Evolutionary conservation across 2,113 vertebrate species (phyloP).

Genomic region (Fukomys damarensis): DNA sequence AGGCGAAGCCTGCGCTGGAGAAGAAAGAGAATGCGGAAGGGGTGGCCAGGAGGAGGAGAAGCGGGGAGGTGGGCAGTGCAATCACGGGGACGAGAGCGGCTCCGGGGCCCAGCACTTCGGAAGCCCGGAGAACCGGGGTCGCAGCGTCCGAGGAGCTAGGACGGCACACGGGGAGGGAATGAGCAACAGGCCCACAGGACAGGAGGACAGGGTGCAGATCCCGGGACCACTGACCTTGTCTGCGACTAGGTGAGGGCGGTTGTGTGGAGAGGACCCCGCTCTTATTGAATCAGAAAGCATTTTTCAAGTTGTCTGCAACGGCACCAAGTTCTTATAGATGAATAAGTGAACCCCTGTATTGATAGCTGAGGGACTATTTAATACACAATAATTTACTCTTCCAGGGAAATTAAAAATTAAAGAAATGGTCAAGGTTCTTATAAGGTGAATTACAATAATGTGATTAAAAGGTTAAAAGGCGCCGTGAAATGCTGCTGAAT

Average conservation of each 20-base stretch:
- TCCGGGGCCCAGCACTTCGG: neutral
- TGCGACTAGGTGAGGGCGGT: rapidly evolving
- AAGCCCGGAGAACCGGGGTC: neutral
- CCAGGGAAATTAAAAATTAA: neutral
- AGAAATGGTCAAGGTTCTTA: neutral
- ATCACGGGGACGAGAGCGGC: neutral
- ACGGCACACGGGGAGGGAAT: neutral
- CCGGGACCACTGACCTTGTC: neutral
- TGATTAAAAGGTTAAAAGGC: neutral
- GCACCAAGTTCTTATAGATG: neutral
- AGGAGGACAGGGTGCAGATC: neutral
- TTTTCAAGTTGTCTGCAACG: constrained; percentile 2
- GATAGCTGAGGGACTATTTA: neutral
- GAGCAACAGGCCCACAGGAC: neutral
- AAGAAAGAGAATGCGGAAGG: neutral
- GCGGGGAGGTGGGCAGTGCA: neutral
- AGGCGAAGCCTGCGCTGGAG: neutral
- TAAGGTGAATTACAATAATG: neutral
- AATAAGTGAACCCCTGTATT: neutral
- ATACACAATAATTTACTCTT: neutral
- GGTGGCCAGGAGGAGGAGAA: neutral
- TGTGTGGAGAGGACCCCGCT: neutral
- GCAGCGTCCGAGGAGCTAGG: rapidly evolving
- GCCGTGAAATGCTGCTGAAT: neutral
- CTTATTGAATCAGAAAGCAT: neutral